These are phyloP conservation scores for Macrophya annulata DNA, from an alignment of 2,888 invertebrate genomes.

Conservation along the genomic window DNA sequence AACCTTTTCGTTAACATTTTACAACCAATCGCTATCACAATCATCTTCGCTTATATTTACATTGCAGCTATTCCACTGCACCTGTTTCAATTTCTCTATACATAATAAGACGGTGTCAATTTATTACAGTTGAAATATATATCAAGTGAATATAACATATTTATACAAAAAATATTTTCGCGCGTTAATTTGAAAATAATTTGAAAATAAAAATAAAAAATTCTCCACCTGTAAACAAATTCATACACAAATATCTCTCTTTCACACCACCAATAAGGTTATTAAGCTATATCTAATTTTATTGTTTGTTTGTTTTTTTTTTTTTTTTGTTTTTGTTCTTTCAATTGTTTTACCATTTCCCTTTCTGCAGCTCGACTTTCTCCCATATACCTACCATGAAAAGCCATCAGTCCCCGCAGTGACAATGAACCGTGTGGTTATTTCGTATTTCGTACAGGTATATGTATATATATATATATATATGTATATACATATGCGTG, in stretches of 20 bases:
- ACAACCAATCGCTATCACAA: constrained; percentile 1
- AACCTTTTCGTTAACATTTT: neutral
- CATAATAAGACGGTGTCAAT: neutral
- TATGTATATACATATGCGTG: neutral
- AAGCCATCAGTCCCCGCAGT: constrained; percentile 17
- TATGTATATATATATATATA: neutral
- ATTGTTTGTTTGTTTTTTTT: too few relatives aligned
- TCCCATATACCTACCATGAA: constrained; percentile 13
- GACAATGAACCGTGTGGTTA: constrained; percentile 40
- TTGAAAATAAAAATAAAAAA: neutral
- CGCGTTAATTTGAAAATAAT: neutral
- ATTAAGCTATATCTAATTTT: too few relatives aligned
- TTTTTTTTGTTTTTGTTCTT: neutral
- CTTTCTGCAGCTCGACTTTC: neutral
- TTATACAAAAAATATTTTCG: too few relatives aligned
- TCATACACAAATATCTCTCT: neutral
- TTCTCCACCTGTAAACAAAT: neutral
- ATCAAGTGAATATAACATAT: too few relatives aligned
- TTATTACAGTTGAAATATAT: too few relatives aligned
- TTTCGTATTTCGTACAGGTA: constrained; percentile 23
- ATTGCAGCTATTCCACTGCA: neutral
- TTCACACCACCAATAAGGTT: too few relatives aligned
- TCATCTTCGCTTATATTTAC: neutral
- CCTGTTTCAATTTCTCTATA: neutral
- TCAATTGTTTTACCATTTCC: neutral